Base-by-base conservation (phyloP, 2,888 invertebrate genomes). In the Nebria salina region DNA sequence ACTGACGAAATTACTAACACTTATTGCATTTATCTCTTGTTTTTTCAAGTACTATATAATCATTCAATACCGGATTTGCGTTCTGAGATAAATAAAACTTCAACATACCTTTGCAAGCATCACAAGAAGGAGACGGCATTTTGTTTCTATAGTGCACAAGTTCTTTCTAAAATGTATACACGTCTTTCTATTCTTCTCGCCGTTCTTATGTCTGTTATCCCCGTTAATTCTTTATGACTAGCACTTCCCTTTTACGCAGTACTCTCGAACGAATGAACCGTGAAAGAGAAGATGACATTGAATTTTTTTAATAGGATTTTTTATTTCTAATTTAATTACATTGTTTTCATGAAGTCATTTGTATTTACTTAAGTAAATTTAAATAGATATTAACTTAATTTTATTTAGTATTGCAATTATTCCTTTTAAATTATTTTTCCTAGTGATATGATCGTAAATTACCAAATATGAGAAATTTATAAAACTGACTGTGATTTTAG, bases 121-220 rank as follows among this genome's bases (percentile, higher is more conserved):
- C 92, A 84, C 90, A 89, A 82, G 88, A 87, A 15, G 92, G 92
- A 41, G 91, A 90, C 83, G 92, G 91, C 92, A 92, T 92, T 20
- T 20, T 89, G 84, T 80, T 34, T 8, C 34, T 26, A 26, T 70
- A 34, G 5, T 70, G 20, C 26, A 20, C 70, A 26, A 34, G 34
- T 54, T 11, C 54, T 34, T 34, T 54, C 54, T 54, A 7, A 54
- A 11, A 8, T 54, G 54, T 7, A 54, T 54, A 68, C 65, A 68
- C 15, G 70, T 74, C 73, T 79, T 73, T 25, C 43, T 65, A 43
- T 42, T 65, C 79, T 65, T 73, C 74, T 79, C 73, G 74, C 65
- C 74, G 68, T 68, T 3, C 13, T 68, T 68, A 68, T 68, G 9
- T 68, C 20, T 68, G 68, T 25, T 25, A 68, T 13, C 68, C 68